Evolutionary conservation across 2,113 vertebrate species (phyloP).

Genomic region (Limanda limanda): DNA sequence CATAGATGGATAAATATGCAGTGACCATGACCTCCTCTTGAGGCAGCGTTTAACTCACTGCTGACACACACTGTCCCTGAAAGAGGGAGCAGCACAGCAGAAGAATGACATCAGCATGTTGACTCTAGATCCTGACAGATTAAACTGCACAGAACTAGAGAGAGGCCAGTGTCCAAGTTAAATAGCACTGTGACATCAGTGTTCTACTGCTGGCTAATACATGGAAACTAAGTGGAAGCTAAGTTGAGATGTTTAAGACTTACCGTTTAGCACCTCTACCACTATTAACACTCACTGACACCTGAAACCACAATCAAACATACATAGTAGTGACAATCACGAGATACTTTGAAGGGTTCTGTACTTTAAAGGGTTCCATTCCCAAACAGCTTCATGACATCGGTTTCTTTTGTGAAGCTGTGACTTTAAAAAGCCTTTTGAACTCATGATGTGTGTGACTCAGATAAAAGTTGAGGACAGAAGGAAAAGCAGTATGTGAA

Average conservation of each 20-base stretch:
- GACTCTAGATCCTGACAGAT: slow-evolving; percentile 1
- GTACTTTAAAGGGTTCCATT: not conserved
- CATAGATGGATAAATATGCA: not conserved
- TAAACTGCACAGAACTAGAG: not conserved
- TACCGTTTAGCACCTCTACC: slow-evolving; percentile 30
- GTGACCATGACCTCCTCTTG: slow-evolving; percentile 2
- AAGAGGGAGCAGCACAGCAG: slow-evolving; percentile 16
- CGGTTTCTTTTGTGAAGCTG: slow-evolving; percentile 17
- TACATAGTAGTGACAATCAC: not conserved
- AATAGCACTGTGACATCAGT: slow-evolving; percentile 12
- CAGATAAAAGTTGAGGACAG: slow-evolving; percentile 24
- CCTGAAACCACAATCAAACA: slow-evolving; percentile 4
- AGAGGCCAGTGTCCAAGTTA: not conserved
- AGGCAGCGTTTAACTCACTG: slow-evolving; percentile 8
- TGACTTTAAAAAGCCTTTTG: not conserved
- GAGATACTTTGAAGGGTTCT: too few relatives aligned
- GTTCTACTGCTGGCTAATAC: not conserved
- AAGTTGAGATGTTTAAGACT: slow-evolving; percentile 12
- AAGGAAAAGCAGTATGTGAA: slow-evolving; percentile 14
- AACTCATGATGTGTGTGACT: slow-evolving; percentile 19
- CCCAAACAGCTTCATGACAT: slow-evolving; percentile 28
- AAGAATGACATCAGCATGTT: slow-evolving; percentile 23
- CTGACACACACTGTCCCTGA: not conserved
- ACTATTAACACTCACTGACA: slow-evolving; percentile 37
- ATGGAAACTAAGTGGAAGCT: not conserved